Evolutionary conservation across 1,140 invertebrate species (phyloP), one percentile per base, ranked within the genome.

Genomic region (Diploscapter pachys): DNA sequence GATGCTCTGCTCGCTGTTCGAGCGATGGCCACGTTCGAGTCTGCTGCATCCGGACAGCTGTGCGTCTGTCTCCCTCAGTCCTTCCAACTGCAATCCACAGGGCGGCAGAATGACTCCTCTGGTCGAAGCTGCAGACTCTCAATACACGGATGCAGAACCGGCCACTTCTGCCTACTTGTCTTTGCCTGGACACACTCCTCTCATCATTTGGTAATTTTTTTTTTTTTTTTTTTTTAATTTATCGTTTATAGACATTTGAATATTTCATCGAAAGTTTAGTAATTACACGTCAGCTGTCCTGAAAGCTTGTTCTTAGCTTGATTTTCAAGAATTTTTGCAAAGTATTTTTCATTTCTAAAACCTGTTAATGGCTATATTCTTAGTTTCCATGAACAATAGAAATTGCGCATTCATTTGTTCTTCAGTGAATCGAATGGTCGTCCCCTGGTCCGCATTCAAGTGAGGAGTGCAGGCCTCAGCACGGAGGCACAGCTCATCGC

Each of bases 391-490:
- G 54, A 72, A 54, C n/a, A 63, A 59, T n/a, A 61, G 71, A 54
- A 72, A 54, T 54, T 72, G 71, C 71, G 65, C 72, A 73, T 73
- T 59, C 49, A 73, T 73, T 57, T 65, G 68, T 61, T 70, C 68
- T 84, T 78, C 80, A 96, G 94, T 89, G 95, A 98, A 89, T 92
- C 94, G 66, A 94, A 94, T 61, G 95, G 95, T 3, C 89, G 95
- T 81, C 97, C 95, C 4, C 86, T 97, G 71, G 95, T 96, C 80
- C 89, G 94, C 64, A 88, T 96, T 65, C 87, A 96, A 78, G 95
- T 96, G 48, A 90, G 92, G 64, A 96, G 99, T 87, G 93, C 95
- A 52, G 91, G 91, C 1, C 93, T 94, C n/a, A 95, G 98, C 83
- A 95, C 93, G 9, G 96, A 99, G 88, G 91, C 93, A 78, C 91